Evolutionary conservation across 2,888 invertebrate genomes (phyloP).

Genomic region (Pyrgus malvae): DNA sequence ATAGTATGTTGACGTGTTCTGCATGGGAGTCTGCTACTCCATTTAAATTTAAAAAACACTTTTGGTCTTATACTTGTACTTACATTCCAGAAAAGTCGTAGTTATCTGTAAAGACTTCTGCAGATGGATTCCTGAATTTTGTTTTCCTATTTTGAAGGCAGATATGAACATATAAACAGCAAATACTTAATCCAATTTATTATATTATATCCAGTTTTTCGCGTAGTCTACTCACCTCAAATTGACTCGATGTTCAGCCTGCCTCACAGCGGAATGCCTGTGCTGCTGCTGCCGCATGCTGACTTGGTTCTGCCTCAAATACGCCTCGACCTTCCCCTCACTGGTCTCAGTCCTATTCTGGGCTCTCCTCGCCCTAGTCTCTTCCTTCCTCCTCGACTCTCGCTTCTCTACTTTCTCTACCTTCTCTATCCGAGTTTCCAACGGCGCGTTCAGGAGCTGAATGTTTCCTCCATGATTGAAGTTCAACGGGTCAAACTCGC

Average conservation of each 20-base stretch:
- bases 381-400: conserved; percentile 47
- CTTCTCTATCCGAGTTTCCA: conserved; percentile 55
- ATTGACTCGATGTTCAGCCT: conserved; percentile 76
- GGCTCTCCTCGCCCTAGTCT: conserved; percentile 49
- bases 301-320: conserved; percentile 73
- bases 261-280: conserved; percentile 70
- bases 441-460: conserved; percentile 48
- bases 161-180: no score
- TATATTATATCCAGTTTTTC: no score
- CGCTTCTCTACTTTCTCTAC: conserved; percentile 53
- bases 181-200: no score
- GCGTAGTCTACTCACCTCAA: conserved; percentile 66
- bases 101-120: no score
- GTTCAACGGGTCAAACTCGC: conserved; percentile 85
- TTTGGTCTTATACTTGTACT: no score
- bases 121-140: no score
- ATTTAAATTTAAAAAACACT: no score
- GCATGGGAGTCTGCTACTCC: no score
- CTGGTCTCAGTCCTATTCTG: conserved; percentile 50
- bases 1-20: no score
- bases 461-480: conserved; percentile 80
- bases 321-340: conserved; percentile 74
- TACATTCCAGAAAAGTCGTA: no score
- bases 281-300: conserved; percentile 76
- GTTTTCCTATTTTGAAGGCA: no score